Base-by-base conservation (phyloP, 2,797 vertebrate species). In the Danio aesculapii region DNA sequence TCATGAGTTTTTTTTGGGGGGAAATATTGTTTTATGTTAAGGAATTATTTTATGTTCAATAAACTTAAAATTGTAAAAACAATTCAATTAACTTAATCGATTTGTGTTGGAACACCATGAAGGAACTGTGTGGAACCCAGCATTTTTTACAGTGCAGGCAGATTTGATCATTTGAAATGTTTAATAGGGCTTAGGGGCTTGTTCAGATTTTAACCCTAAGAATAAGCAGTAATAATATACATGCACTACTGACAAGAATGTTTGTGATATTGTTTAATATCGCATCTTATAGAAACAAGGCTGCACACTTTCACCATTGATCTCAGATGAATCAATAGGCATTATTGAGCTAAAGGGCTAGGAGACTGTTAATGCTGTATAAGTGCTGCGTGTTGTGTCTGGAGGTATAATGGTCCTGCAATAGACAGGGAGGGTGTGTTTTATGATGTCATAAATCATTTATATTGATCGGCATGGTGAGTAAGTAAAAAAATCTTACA, bases 361-460 rank as follows among this genome's bases (percentile, higher is more conserved):
- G 0, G 8, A 69, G 50, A 12, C 30, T 19, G 68, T 75, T 55
- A 46, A 67, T 83, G 57, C 58, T 59, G 44, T 49, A 74, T 71
- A 71, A 85, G 79, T 81, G 79, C 39, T 67, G 58, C 43, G 43
- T 41, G 75, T 14, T 81, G 55, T 82, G 79, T 82, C 84, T 81
- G 44, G 39, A 82, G 72, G 49, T 52, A 39, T 57, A 69, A 85
- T 67, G 75, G 50, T 55, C 39, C 50, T 80, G 41, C 16, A 50
- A 81, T 39, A 69, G 53, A 55, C 62, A 74, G 52, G 10, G 43
- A n/a, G 52, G n/a, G 50, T 77, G 72, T 30, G 17, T 52, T 67
- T 76, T 71, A 76, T 67, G 70, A 77, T 69, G 11, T 59, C 2
- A 21, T 61, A 49, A 17, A 83, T 73, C n/a, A 55, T 50, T 58